Evolutionary conservation across 2,888 invertebrate genomes (phyloP).

Genomic region (Palloptera scutellata): DNA sequence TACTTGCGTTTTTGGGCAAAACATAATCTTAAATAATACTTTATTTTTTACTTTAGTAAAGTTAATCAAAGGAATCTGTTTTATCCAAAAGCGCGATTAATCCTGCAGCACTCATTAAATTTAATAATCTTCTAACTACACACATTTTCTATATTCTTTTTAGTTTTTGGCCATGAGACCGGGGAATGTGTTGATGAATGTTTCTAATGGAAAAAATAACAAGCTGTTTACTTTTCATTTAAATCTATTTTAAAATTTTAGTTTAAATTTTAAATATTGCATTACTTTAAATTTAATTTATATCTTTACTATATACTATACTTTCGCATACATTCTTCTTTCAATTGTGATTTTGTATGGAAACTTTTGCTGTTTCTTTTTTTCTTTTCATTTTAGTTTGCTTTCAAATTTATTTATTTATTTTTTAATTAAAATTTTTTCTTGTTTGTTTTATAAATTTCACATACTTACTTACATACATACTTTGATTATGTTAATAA

Average conservation of each 20-base stretch:
- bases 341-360: conserved; percentile 17
- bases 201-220: not conserved
- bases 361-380: not conserved
- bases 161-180: conserved; percentile 89
- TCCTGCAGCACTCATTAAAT: not conserved
- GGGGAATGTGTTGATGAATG: conserved; percentile 88
- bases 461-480: too few relatives aligned
- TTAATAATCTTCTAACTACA: not conserved
- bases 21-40: too few relatives aligned
- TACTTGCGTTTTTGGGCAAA: too few relatives aligned
- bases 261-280: too few relatives aligned
- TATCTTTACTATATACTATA: too few relatives aligned
- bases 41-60: not conserved
- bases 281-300: too few relatives aligned
- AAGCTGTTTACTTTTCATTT: too few relatives aligned
- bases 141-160: conserved; percentile 26
- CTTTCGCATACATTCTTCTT: conserved; percentile 15
- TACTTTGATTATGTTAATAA: too few relatives aligned
- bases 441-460: not conserved
- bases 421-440: not conserved
- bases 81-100: too few relatives aligned
- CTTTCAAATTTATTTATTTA: not conserved
- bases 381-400: not conserved
- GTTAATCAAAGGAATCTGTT: not conserved
- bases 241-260: too few relatives aligned